Base-by-base conservation (phyloP, 2,113 vertebrate genomes). In the Nycticebus coucang region DNA sequence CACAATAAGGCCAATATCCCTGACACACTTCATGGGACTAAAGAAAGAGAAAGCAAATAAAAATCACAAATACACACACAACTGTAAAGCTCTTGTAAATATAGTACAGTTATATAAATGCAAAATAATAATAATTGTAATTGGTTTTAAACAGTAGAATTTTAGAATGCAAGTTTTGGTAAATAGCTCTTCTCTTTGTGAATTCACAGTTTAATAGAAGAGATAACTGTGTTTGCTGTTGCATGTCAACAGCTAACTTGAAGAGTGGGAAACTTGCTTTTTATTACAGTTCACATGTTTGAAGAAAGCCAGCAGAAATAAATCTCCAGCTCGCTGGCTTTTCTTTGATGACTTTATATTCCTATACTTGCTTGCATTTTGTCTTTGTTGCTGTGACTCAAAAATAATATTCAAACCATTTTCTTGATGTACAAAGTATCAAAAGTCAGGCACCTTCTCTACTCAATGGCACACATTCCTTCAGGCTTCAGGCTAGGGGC, bases 61-160 rank as follows among this genome's bases (percentile, higher is more conserved):
- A 50, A 97, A 64, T n/a, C 77, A 41, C 1, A n/a, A 59, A 87
- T 75, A 68, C 22, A 66, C 55, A 96, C 72, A 87, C 37, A 82
- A 18, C 30, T 94, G n/a, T 77, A 95, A 93, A 83, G 15, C 41
- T 68, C 55, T 93, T 87, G 2, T 77, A 94, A 97, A 85, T 90
- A 87, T 94, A 87, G 75, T 74, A 71, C 18, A 87, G 37, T 53
- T 17, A 88, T 45, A 57, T 81, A 64, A 94, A 88, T 88, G 37
- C 41, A 95, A 97, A 95, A 78, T 85, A 95, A 62, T 79, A 79
- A 80, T 93, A 95, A 92, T 81, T 93, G 24, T 68, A 96, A 97
- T 82, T 93, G 41, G 8, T 93, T 80, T 95, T 81, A 24, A 83
- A 85, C 14, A 26, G 21, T 71, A 82, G 35, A 81, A 85, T 93